These are phyloP conservation scores for Cheirogaleus medius DNA, from an alignment of 2,113 vertebrate species.

Conservation along the genomic window DNA sequence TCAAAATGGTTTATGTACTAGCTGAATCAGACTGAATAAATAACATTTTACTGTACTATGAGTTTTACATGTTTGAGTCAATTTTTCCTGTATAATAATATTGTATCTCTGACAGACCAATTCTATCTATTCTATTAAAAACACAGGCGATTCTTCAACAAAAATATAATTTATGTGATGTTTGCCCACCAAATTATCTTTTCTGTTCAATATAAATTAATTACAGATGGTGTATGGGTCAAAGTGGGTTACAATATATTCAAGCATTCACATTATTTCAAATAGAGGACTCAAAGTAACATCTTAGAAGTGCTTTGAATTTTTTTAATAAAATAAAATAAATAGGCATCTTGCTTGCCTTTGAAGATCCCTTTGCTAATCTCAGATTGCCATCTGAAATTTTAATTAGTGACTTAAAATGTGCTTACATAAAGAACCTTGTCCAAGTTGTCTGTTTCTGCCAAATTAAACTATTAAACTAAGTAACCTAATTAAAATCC, in stretches of 20 bases:
- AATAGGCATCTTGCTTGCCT: slow-evolving; percentile 74
- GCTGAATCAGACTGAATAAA: slow-evolving; percentile 58
- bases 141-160: slow-evolving; percentile 17
- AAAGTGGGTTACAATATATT: background rate
- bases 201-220: slow-evolving; percentile 71
- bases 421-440: slow-evolving; percentile 80
- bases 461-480: slow-evolving; percentile 87
- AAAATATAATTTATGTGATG: background rate
- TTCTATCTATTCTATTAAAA: slow-evolving; percentile 43
- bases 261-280: slow-evolving; percentile 69
- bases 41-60: background rate
- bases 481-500: slow-evolving; percentile 87
- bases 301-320: slow-evolving; percentile 55
- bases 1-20: slow-evolving; percentile 46
- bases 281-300: slow-evolving; percentile 41
- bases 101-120: background rate
- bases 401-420: slow-evolving; percentile 84
- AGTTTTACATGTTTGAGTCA: background rate
- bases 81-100: slow-evolving; percentile 4
- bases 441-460: slow-evolving; percentile 81
- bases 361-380: slow-evolving; percentile 80
- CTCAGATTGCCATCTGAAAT: slow-evolving; percentile 81
- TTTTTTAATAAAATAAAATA: slow-evolving; percentile 76
- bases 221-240: slow-evolving; percentile 50
- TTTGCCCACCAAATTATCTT: slow-evolving; percentile 58